phyloP scores from a whole-genome alignment of 2,797 vertebrate species.

The Acestrorhynchus altus region DNA sequence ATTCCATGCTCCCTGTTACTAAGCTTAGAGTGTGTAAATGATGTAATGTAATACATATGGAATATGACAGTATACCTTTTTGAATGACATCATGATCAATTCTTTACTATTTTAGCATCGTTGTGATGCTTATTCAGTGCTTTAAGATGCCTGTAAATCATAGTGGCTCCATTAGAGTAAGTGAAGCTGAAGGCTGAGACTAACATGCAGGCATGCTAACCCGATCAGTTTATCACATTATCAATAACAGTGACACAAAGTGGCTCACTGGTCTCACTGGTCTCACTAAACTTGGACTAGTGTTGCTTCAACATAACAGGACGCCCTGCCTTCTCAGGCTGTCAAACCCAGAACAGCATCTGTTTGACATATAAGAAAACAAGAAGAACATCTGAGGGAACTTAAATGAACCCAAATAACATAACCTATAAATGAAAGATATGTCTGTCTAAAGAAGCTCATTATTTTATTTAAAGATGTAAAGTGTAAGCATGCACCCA shows the following conservation, averaged over 20 bases:
- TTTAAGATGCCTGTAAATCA: not conserved
- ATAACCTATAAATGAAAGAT: not conserved
- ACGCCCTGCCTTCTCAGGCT: no score
- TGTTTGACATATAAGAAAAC: not conserved
- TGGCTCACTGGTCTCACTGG: not conserved
- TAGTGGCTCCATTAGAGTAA: not conserved
- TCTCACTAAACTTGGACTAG: not conserved
- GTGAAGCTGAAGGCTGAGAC: not conserved
- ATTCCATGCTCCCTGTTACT: no score
- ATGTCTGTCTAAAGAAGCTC: not conserved
- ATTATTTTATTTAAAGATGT: not conserved
- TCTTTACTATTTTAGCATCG: not conserved
- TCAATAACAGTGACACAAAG: not conserved
- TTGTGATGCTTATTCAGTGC: not conserved
- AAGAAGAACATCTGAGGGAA: not conserved
- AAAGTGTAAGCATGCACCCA: not conserved
- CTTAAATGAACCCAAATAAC: not conserved
- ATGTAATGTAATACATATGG: no score
- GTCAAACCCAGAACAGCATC: not conserved
- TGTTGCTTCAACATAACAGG: no score
- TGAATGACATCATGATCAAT: no score
- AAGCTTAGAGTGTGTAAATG: no score
- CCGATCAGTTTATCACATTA: not conserved
- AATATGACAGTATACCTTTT: no score
- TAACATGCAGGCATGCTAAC: not conserved